These are phyloP conservation scores for Aleiodes leptofemur DNA, from an alignment of 2,888 invertebrate species.

Conservation along the genomic window DNA sequence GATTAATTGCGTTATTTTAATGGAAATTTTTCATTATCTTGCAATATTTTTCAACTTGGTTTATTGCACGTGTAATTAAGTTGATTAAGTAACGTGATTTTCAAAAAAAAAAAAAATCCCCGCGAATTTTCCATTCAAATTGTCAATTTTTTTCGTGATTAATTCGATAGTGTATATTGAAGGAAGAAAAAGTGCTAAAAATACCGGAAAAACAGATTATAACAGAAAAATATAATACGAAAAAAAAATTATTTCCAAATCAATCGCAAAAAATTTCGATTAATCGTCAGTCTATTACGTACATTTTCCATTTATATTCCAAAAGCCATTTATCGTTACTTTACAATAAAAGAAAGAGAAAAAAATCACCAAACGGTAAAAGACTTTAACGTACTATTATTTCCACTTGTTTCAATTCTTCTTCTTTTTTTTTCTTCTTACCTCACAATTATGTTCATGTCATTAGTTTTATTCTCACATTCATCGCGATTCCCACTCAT, in stretches of 20 bases:
- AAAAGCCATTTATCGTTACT: background rate
- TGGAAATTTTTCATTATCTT: background rate
- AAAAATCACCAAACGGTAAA: conserved; percentile 39
- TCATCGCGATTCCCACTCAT: conserved; percentile 34
- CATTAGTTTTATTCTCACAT: conserved; percentile 32
- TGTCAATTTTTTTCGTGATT: background rate
- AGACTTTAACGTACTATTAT: conserved; percentile 13
- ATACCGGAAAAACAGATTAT: conserved; percentile 16
- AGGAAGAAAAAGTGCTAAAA: conserved; percentile 8
- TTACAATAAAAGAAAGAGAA: conserved; percentile 29
- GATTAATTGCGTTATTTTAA: background rate
- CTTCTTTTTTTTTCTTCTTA: conserved; percentile 27
- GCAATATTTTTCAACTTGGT: background rate
- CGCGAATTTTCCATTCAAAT: conserved; percentile 3
- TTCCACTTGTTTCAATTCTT: background rate
- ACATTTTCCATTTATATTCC: conserved; percentile 19
- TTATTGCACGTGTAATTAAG: background rate
- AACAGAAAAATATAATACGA: background rate
- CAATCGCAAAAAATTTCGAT: conserved; percentile 12
- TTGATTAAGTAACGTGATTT: conserved; percentile 11
- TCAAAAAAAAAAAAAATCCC: background rate
- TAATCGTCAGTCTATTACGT: conserved; percentile 29
- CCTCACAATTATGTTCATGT: conserved; percentile 25
- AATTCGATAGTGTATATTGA: background rate
- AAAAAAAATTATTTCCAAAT: conserved; percentile 32